Evolutionary conservation across 2,888 invertebrate species (phyloP).

Genomic region (Drosophila vallismaia): DNA sequence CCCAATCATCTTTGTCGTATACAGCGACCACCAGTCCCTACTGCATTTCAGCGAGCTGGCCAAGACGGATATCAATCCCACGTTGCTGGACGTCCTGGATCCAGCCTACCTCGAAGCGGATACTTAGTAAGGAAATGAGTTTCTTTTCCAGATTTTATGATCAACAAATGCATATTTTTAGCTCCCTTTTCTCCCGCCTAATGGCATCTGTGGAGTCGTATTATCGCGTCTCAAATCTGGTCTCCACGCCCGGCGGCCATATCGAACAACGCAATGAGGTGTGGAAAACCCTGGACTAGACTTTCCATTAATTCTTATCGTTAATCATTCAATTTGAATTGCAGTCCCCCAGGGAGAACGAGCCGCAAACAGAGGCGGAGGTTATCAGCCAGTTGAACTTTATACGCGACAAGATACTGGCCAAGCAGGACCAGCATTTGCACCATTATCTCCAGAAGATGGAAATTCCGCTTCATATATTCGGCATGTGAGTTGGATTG

Average conservation of each 20-base stretch:
- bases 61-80: conserved; percentile 82
- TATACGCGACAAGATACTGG: conserved; percentile 87
- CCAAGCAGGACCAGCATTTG: conserved; percentile 87
- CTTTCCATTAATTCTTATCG: conserved; percentile 6
- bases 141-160: not conserved
- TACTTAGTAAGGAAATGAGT: conserved; percentile 87
- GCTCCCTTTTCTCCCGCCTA: conserved; percentile 87
- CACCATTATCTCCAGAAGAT: conserved; percentile 88
- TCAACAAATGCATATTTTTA: conserved; percentile 61
- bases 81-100: conserved; percentile 87
- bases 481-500: conserved; percentile 90
- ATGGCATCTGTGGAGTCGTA: conserved; percentile 88
- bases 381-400: conserved; percentile 87
- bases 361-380: conserved; percentile 84
- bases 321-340: conserved; percentile 11
- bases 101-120: conserved; percentile 90
- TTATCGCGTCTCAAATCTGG: conserved; percentile 86
- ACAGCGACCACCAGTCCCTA: conserved; percentile 89
- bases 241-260: conserved; percentile 68
- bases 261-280: conserved; percentile 50
- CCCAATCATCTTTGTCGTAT: conserved; percentile 90
- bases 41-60: conserved; percentile 86
- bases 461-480: conserved; percentile 92
- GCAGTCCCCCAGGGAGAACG: conserved; percentile 46
- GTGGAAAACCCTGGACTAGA: not conserved